Conservation (phyloP, 2,888 invertebrate genomes). For the Eudiplozoon nipponicum region DNA sequence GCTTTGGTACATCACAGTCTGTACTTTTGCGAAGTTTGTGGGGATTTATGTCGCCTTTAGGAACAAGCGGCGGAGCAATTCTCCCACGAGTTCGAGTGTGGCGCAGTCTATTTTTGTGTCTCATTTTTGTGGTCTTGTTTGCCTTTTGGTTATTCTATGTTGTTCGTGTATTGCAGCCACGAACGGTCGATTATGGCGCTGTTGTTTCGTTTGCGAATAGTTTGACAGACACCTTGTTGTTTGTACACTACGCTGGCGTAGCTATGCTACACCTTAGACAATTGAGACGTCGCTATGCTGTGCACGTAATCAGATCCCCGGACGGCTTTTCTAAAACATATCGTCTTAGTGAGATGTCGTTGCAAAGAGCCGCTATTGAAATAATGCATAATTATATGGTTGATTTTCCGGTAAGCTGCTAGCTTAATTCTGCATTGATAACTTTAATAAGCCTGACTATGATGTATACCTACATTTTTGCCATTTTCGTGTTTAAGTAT, state of each 20-base stretch:
- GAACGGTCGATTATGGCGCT: conserved; percentile 35
- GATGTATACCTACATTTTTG: no score
- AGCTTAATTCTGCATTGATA: no score
- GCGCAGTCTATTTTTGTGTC: conserved; percentile 50
- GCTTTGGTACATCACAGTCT: no score
- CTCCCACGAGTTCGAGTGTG: conserved; percentile 65
- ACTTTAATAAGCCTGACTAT: no score
- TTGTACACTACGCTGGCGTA: conserved; percentile 68
- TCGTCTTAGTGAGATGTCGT: conserved; percentile 38
- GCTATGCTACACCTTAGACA: conserved; percentile 67
- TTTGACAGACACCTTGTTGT: conserved; percentile 61
- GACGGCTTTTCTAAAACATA: conserved; percentile 65
- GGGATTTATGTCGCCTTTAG: no score
- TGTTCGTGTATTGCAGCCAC: conserved; percentile 37
- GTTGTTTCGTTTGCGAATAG: conserved; percentile 66
- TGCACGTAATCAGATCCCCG: conserved; percentile 51
- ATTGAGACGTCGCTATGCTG: conserved; percentile 45
- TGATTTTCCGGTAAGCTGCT: conserved; percentile 29
- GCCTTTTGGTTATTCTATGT: conserved; percentile 92
- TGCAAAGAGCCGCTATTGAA: conserved; percentile 74
- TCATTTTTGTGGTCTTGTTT: conserved; percentile 60
- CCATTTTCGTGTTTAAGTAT: no score
- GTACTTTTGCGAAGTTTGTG: no score
- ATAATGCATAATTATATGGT: conserved; percentile 66
- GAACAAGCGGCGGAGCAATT: no score